A percentile compares a stretch with the other conserved stretches of the same genome.
phyloP scores from a whole-genome alignment of 2,797 vertebrate species.

The Argentina silus region DNA sequence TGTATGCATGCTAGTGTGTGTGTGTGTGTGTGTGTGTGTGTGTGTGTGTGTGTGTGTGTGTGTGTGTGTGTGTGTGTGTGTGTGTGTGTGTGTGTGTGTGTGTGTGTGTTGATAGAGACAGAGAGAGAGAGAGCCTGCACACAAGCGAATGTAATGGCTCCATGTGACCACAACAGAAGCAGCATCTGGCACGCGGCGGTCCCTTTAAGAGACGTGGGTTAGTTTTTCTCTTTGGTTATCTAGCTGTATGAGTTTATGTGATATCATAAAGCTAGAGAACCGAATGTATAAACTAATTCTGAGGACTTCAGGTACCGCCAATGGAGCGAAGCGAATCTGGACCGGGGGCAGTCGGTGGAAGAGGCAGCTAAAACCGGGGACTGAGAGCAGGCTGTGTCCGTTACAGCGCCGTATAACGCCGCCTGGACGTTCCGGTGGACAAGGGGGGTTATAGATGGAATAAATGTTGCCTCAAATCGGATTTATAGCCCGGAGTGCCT shows the following conservation, averaged over 20 bases:
- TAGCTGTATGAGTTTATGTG: slow-evolving; percentile 88
- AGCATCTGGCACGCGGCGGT: slow-evolving; percentile 66
- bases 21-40: slow-evolving; percentile 22
- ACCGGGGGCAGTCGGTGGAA: slow-evolving; percentile 43
- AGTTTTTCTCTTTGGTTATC: slow-evolving; percentile 85
- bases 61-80: slow-evolving; percentile 13
- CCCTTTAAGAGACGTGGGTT: slow-evolving; percentile 83
- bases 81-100: slow-evolving; percentile 6
- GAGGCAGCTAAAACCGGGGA: slow-evolving; percentile 62
- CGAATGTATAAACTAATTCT: slow-evolving; percentile 93
- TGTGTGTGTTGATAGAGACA: slow-evolving; percentile 42
- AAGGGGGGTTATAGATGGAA: slow-evolving; percentile 24
- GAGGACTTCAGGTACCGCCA: slow-evolving; percentile 70
- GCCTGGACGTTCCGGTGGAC: slow-evolving; percentile 46
- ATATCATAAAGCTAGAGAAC: slow-evolving; percentile 99
- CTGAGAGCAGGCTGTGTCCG: slow-evolving; percentile 53
- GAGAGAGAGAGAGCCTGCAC: slow-evolving; percentile 53
- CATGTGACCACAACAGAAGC: slow-evolving; percentile 84
- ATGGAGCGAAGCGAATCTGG: slow-evolving; percentile 58
- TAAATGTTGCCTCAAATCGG: slow-evolving; percentile 36
- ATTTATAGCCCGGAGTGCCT: slow-evolving; percentile 40
- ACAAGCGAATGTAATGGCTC: slow-evolving; percentile 76
- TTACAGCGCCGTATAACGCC: slow-evolving; percentile 53
- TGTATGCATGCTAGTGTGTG: slow-evolving; percentile 7
- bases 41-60: slow-evolving; percentile 10